Conservation (phyloP, 2,888 invertebrate genomes). For the Micoletzkya japonica region DNA sequence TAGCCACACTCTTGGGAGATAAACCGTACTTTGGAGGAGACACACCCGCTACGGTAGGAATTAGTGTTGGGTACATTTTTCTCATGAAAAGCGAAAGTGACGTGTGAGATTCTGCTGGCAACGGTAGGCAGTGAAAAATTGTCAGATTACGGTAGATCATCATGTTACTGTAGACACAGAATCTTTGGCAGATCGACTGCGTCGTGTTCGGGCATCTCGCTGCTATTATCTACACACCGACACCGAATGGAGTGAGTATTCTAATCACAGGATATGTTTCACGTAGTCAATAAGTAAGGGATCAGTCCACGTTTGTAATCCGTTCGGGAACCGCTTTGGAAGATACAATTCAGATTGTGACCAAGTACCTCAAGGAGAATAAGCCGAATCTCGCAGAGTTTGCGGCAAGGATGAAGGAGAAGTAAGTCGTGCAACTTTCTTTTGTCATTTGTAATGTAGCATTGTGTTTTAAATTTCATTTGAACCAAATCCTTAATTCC, state of each 20-base stretch:
- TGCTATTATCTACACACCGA: constrained; percentile 4
- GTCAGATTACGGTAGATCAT: too few relatives aligned
- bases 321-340: too few relatives aligned
- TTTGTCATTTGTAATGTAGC: background rate
- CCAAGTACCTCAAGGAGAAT: background rate
- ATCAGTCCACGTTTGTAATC: too few relatives aligned
- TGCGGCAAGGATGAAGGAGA: background rate
- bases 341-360: background rate
- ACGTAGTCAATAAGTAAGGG: background rate
- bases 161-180: background rate
- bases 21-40: background rate
- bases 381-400: background rate
- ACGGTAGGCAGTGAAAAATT: too few relatives aligned
- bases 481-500: background rate
- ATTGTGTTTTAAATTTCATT: background rate
- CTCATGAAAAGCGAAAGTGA: too few relatives aligned
- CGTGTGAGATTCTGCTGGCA: too few relatives aligned
- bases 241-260: background rate
- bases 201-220: constrained; percentile 13
- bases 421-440: background rate
- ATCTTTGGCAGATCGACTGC: background rate
- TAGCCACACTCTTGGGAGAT: background rate
- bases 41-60: constrained; percentile 1
- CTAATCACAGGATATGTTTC: background rate
- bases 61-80: too few relatives aligned